Evolutionary conservation across 2,888 invertebrate genomes (phyloP).

Genomic region (Caenorhabditis panamensis): DNA sequence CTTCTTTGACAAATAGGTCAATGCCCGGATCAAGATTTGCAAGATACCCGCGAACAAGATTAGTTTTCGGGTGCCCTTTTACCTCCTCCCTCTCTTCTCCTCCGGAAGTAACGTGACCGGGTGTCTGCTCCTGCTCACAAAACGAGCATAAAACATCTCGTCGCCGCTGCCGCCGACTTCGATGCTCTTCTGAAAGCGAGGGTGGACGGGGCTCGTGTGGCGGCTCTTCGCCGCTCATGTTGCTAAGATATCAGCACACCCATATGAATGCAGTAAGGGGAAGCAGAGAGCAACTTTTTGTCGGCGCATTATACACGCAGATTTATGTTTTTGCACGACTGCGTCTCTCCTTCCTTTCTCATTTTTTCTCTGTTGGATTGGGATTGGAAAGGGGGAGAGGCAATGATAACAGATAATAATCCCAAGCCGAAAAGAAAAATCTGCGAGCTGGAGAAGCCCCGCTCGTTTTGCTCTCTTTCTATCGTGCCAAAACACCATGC

Average conservation of each 20-base stretch:
- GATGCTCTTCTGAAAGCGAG: conserved; percentile 46
- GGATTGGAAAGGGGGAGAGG: background rate
- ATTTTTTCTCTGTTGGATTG: conserved; percentile 9
- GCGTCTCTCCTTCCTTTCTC: conserved; percentile 19
- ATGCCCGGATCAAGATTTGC: background rate
- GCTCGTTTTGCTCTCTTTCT: background rate
- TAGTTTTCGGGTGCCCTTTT: background rate
- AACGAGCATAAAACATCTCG: conserved; percentile 12
- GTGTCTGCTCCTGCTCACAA: conserved; percentile 8
- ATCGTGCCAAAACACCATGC: conserved; percentile 1
- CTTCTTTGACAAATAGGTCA: background rate
- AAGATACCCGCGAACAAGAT: conserved; percentile 1
- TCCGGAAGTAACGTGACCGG: conserved; percentile 15
- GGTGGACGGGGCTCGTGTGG: conserved; percentile 23
- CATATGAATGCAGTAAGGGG: background rate
- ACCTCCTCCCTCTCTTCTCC: background rate
- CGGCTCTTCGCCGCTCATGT: conserved; percentile 20
- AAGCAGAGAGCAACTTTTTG: conserved; percentile 26
- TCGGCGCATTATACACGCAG: conserved; percentile 37
- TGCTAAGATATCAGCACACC: conserved; percentile 50
- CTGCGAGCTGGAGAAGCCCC: background rate
- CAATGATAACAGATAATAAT: conserved; percentile 20
- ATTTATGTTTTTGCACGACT: conserved; percentile 36
- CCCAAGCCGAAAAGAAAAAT: background rate
- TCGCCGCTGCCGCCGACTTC: conserved; percentile 7